Conservation (phyloP, 2,113 vertebrate species). For the Craseonycteris thonglongyai region DNA sequence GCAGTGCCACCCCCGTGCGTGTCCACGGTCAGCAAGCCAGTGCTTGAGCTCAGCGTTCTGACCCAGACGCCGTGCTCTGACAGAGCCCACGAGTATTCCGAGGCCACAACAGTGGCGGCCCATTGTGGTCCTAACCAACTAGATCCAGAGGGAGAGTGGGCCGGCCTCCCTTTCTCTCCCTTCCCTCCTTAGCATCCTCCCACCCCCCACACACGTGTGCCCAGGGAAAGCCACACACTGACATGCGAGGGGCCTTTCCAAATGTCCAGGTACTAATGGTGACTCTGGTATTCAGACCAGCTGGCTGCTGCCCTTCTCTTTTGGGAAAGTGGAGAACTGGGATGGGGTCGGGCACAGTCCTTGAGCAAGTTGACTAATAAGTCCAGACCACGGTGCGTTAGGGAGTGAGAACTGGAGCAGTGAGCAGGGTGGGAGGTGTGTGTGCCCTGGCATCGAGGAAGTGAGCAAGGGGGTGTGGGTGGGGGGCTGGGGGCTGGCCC, state of each 20-base stretch:
- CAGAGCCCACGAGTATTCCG: background rate
- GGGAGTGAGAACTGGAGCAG: background rate
- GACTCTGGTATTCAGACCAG: background rate
- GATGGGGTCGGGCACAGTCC: background rate
- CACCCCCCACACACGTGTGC: accelerated
- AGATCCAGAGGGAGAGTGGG: background rate
- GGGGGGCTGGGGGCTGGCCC: slow-evolving; percentile 63
- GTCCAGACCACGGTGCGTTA: background rate
- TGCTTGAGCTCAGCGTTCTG: background rate
- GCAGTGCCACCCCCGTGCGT: background rate
- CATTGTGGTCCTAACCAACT: background rate
- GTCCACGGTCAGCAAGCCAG: too few species aligned
- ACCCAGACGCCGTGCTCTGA: background rate
- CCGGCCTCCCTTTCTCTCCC: background rate
- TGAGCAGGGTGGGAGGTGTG: slow-evolving; percentile 49
- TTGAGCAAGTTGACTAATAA: background rate
- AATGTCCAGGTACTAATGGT: background rate
- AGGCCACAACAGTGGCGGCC: too few species aligned
- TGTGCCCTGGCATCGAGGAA: slow-evolving; percentile 45
- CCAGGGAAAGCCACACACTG: background rate
- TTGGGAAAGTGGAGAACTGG: accelerated
- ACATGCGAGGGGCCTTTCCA: background rate
- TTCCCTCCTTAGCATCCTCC: background rate
- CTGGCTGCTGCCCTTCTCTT: background rate
- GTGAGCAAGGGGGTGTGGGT: slow-evolving; percentile 65